These are phyloP conservation scores for Buceros bicornis DNA, from an alignment of 2,797 vertebrate genomes.

Conservation along the genomic window DNA sequence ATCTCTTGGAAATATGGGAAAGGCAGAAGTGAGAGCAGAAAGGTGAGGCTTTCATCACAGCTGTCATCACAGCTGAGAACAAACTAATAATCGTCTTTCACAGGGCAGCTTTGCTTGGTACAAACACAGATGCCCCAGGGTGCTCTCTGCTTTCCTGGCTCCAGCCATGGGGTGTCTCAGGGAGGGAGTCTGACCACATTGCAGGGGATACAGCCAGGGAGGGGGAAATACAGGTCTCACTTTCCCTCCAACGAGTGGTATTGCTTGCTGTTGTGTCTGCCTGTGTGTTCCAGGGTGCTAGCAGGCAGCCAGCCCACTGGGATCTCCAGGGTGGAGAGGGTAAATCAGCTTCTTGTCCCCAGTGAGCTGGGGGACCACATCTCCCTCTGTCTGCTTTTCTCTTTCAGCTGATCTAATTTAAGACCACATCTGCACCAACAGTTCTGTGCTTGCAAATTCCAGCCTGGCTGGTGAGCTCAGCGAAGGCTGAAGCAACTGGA, in stretches of 20 bases:
- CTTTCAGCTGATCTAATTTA: not conserved
- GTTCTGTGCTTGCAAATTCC: not conserved
- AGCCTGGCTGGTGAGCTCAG: not conserved
- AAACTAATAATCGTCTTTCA: slow-evolving; percentile 6
- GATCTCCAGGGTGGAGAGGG: not conserved
- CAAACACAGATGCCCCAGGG: not conserved
- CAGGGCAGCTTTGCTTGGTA: not conserved
- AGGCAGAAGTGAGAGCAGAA: slow-evolving; percentile 24
- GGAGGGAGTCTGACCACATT: not conserved
- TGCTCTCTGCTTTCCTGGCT: not conserved
- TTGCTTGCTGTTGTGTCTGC: not conserved
- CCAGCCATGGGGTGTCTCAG: accelerated
- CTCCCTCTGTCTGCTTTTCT: not conserved
- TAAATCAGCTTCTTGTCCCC: not conserved
- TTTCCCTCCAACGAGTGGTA: not conserved
- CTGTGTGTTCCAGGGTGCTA: accelerated
- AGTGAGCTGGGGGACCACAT: not conserved
- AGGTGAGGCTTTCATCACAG: not conserved
- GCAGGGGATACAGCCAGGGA: not conserved
- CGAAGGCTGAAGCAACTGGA: not conserved
- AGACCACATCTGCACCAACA: not conserved
- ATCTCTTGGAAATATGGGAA: slow-evolving; percentile 44
- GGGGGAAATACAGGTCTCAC: not conserved
- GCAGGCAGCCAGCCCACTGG: accelerated
- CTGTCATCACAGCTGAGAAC: slow-evolving; percentile 29